Percentiles rank a stretch among this genome's conserved stretches.
Evolutionary conservation across 2,888 invertebrate species (phyloP).

Genomic region (Arge pagana): DNA sequence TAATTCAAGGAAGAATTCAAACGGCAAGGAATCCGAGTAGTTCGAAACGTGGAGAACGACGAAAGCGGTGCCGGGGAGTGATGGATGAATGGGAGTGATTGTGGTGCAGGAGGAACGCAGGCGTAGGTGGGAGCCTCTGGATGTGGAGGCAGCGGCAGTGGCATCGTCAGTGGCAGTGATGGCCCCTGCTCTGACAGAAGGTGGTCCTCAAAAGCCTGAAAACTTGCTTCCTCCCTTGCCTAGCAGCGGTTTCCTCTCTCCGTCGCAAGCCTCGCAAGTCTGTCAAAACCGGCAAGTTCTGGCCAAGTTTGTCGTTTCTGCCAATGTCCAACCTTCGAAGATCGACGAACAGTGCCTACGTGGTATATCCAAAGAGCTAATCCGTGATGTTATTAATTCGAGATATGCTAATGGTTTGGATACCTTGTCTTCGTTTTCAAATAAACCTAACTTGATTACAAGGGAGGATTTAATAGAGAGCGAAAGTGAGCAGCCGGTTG

Average conservation of each 20-base stretch:
- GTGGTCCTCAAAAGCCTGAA: conserved; percentile 59
- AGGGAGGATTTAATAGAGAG: conserved; percentile 35
- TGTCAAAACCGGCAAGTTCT: conserved; percentile 55
- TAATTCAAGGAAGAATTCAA: neutral
- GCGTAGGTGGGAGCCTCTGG: conserved; percentile 55
- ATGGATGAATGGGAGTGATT: conserved; percentile 59
- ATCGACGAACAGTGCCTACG: conserved; percentile 55
- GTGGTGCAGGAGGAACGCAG: conserved; percentile 46
- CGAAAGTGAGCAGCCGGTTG: conserved; percentile 54
- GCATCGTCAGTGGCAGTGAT: conserved; percentile 72
- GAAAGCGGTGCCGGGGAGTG: conserved; percentile 6
- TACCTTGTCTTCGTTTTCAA: conserved; percentile 47
- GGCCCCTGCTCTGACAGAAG: conserved; percentile 93
- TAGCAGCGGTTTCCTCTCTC: conserved; percentile 53
- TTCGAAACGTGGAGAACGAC: conserved; percentile 2
- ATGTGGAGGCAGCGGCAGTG: conserved; percentile 57
- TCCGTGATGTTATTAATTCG: conserved; percentile 56
- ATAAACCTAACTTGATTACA: conserved; percentile 44
- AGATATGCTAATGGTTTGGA: conserved; percentile 54
- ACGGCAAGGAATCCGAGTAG: neutral
- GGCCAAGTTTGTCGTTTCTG: conserved; percentile 55
- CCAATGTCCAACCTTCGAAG: conserved; percentile 55
- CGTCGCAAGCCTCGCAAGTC: conserved; percentile 54
- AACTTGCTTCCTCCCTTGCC: conserved; percentile 53
- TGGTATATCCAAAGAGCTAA: conserved; percentile 54